These are phyloP conservation scores for Ptilonorhynchus violaceus DNA, from an alignment of 2,113 vertebrate species.

Conservation along the genomic window DNA sequence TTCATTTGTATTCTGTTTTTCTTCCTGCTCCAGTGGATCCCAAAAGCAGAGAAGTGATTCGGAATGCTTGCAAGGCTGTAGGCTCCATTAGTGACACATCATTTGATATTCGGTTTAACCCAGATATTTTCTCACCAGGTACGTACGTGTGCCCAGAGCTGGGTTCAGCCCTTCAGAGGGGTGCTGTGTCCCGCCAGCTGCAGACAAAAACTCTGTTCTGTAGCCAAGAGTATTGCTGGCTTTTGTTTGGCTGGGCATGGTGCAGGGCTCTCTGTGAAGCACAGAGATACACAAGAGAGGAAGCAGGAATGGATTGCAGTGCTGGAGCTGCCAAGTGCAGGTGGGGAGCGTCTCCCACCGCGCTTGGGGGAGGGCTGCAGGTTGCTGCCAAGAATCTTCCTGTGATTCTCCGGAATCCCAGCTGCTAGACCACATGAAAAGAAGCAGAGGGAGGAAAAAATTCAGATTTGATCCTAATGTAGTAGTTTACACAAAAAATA, in stretches of 20 bases:
- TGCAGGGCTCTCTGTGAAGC: background rate
- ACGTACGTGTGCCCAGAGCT: slow-evolving; percentile 58
- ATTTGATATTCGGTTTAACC: slow-evolving; percentile 98
- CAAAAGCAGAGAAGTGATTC: slow-evolving; percentile 92
- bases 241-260: background rate
- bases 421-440: background rate
- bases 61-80: slow-evolving; percentile 93
- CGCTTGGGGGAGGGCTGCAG: background rate
- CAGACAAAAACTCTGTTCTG: background rate
- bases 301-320: background rate
- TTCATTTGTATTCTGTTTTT: background rate
- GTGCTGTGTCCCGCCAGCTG: background rate
- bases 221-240: background rate
- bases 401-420: background rate
- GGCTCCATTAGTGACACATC: slow-evolving; percentile 92
- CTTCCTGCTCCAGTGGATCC: slow-evolving; percentile 77
- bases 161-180: background rate
- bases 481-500: background rate
- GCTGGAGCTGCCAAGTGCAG: background rate
- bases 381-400: background rate
- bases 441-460: background rate
- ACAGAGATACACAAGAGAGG: background rate
- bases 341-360: background rate
- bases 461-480: background rate
- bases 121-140: slow-evolving; percentile 98